These are phyloP conservation scores for Drosophila cognata DNA, from an alignment of 2,888 invertebrate species.

Conservation along the genomic window DNA sequence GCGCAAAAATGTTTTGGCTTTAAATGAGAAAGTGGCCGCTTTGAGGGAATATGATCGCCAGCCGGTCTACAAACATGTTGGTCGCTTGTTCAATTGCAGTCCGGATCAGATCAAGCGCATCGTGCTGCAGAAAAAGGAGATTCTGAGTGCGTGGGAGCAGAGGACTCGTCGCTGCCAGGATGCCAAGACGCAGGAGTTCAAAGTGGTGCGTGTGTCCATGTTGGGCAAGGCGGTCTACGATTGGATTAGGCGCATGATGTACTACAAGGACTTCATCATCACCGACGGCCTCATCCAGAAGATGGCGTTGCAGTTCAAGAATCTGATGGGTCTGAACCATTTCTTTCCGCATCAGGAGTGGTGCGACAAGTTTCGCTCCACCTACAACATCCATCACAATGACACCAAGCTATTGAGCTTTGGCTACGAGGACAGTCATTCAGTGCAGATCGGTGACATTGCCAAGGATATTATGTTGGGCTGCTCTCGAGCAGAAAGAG, in stretches of 20 bases:
- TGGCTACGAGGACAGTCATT: conserved; percentile 80
- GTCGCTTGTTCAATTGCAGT: conserved; percentile 83
- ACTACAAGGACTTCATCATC: conserved; percentile 82
- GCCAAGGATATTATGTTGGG: conserved; percentile 78
- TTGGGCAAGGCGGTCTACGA: conserved; percentile 83
- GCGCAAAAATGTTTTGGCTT: conserved; percentile 82
- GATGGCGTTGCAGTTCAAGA: conserved; percentile 83
- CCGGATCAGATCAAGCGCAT: conserved; percentile 84
- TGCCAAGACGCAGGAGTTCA: conserved; percentile 78
- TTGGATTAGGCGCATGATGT: conserved; percentile 84
- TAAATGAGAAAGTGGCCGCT: conserved; percentile 83
- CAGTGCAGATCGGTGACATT: conserved; percentile 83
- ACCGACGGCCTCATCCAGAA: conserved; percentile 83
- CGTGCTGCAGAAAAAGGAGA: conserved; percentile 80
- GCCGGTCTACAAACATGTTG: conserved; percentile 83
- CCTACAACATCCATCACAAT: conserved; percentile 75
- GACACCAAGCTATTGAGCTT: conserved; percentile 80
- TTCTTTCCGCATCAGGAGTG: conserved; percentile 83
- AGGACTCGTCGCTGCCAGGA: conserved; percentile 79
- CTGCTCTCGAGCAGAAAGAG: conserved; percentile 52
- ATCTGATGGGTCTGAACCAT: conserved; percentile 78
- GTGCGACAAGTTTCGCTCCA: conserved; percentile 82
- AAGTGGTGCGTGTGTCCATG: conserved; percentile 82
- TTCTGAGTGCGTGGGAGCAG: conserved; percentile 83
- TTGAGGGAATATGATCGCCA: conserved; percentile 82